phyloP scores from a whole-genome alignment of 92 coral and sea anemone species.

The Epizoanthus illoricatus region DNA sequence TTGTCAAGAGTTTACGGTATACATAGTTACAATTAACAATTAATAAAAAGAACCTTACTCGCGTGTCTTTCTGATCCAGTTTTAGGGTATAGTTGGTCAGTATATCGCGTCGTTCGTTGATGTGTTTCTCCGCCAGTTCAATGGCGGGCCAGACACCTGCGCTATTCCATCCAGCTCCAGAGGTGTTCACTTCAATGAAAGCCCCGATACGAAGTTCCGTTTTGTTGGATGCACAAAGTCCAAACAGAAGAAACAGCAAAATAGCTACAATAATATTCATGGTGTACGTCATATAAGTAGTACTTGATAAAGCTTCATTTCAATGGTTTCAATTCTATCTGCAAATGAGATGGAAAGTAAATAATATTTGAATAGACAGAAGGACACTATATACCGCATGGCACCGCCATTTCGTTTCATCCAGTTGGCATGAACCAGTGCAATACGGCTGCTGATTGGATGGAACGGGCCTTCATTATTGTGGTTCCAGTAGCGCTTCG shows the following conservation, averaged over 20 bases:
- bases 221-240: slow-evolving; percentile 14
- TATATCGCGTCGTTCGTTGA: slow-evolving; percentile 44
- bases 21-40: too few species aligned
- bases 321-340: neutral
- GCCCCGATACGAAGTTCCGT: slow-evolving; percentile 62
- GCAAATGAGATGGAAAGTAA: too few species aligned
- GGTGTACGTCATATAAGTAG: neutral
- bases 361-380: too few species aligned
- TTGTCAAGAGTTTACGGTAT: too few species aligned
- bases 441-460: too few species aligned
- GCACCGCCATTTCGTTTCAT: too few species aligned
- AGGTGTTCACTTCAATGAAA: slow-evolving; percentile 50
- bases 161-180: slow-evolving; percentile 54
- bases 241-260: slow-evolving; percentile 6
- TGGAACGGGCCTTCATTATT: too few species aligned
- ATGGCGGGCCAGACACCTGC: slow-evolving; percentile 64
- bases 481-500: too few species aligned
- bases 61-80: slow-evolving; percentile 57
- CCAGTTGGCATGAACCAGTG: too few species aligned
- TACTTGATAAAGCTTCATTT: neutral
- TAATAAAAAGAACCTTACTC: slow-evolving; percentile 28
- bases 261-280: neutral
- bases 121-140: slow-evolving; percentile 52
- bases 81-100: slow-evolving; percentile 44
- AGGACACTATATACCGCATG: too few species aligned